Conservation (phyloP, 2,797 vertebrate genomes). For the Siniperca obscura region DNA sequence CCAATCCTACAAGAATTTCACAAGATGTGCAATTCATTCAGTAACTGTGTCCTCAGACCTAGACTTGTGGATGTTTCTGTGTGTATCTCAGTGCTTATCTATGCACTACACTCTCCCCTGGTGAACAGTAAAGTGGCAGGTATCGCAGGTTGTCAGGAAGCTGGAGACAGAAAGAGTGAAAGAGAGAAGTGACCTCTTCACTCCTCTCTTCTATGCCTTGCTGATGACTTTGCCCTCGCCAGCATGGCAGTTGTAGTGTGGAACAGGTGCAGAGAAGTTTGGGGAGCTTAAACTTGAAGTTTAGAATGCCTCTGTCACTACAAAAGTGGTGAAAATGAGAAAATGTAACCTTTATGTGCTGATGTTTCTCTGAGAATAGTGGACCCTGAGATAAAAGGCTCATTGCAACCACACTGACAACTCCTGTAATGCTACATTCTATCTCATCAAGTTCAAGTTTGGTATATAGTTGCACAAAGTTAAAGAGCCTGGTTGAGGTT, state of each 20-base stretch:
- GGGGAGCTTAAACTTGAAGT: conserved; percentile 18
- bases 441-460: not conserved
- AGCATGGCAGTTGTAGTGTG: conserved; percentile 37
- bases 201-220: conserved; percentile 31
- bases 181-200: conserved; percentile 42
- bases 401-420: not conserved
- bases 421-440: not conserved
- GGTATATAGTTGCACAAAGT: not conserved
- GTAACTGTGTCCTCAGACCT: conserved; percentile 18
- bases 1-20: conserved; percentile 10
- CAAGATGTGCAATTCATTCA: conserved; percentile 24
- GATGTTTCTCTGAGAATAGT: conserved; percentile 4
- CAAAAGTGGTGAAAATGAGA: conserved; percentile 19
- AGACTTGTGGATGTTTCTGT: conserved; percentile 24
- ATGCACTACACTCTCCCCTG: conserved; percentile 25
- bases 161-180: conserved; percentile 24
- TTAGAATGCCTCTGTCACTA: conserved; percentile 24
- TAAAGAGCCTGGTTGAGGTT: not conserved
- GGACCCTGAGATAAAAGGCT: not conserved
- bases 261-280: conserved; percentile 46
- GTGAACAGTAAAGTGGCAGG: conserved; percentile 52
- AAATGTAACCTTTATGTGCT: conserved; percentile 8
- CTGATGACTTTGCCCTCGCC: conserved; percentile 30
- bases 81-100: conserved; percentile 49
- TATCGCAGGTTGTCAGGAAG: conserved; percentile 45